Evolutionary conservation across 2,888 invertebrate genomes (phyloP), one percentile per base, ranked within the genome.

Genomic region (Boloria euphrosyne): DNA sequence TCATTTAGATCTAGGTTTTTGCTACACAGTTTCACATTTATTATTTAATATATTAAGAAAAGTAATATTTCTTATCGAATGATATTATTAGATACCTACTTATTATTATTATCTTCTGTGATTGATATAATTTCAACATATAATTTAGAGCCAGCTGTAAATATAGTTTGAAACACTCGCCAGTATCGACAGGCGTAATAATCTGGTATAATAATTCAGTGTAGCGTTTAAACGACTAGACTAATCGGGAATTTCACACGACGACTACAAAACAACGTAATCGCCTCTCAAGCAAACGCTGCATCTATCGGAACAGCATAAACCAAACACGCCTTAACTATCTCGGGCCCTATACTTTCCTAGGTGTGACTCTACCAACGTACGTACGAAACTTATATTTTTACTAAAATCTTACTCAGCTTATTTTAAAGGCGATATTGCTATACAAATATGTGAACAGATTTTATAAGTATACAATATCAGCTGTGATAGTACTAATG

Each of bases 401-500:
- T 63, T 51, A 51, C 44, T 18, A 62, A 53, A 46, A 66, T 66
- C 68, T 66, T 70, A 67, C 16, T 38, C 1, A 17, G 3, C 13
- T 70, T 6, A 14, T n/a, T 38, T 66, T 66, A 68, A 62, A 58
- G 68, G 31, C 38, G 61, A 66, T 70, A 61, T 68, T 68, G 43
- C 38, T n/a, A 52, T 16, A 53, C 5, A 18, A 46, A 63, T 61
- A 46, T 47, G 13, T 60, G 50, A 52, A 62, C 22, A 49, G 60
- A 38, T 55, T 52, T 51, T 43, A 50, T 38, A 10, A 38, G 31
- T 52, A 80, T 76, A 79, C 71, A 57, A 18, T 74, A 75, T 76
- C 78, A 38, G 17, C 49, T 71, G 76, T 84, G 90, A 90, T 89
- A 90, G 82, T 84, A 78, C 82, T 89, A 90, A 90, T 88, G 90